Percentiles rank a stretch among this genome's conserved stretches.
phyloP scores from a whole-genome alignment of 2,113 vertebrate species.

The Phoxinus phoxinus region DNA sequence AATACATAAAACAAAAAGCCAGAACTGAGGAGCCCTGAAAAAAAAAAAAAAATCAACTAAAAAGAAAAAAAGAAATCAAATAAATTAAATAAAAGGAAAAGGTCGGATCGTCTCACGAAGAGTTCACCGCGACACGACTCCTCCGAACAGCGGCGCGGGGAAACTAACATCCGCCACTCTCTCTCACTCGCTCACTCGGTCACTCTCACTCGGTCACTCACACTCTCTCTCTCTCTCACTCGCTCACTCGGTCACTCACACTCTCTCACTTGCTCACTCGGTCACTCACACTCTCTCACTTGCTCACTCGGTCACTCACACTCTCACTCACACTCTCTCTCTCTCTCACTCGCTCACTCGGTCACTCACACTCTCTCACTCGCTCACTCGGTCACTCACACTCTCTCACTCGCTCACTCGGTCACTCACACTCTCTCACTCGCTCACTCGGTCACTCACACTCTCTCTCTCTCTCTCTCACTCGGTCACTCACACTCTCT shows the following conservation, averaged over 20 bases:
- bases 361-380: too few species aligned
- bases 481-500: too few species aligned
- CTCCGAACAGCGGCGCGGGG: slow-evolving; percentile 70
- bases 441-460: too few species aligned
- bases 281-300: too few species aligned
- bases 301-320: too few species aligned
- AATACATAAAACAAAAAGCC: slow-evolving; percentile 86
- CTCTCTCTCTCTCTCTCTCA: too few species aligned
- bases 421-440: slow-evolving; percentile 11
- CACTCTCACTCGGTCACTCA: too few species aligned
- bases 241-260: background rate
- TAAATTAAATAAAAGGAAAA: slow-evolving; percentile 60
- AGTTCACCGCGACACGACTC: slow-evolving; percentile 73
- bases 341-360: too few species aligned
- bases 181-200: background rate
- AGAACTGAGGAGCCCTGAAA: slow-evolving; percentile 82
- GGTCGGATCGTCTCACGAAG: slow-evolving; percentile 67
- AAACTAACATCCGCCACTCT: slow-evolving; percentile 46
- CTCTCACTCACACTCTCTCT: background rate
- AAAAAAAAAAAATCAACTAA: slow-evolving; percentile 59
- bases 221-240: background rate
- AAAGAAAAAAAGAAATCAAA: slow-evolving; percentile 55
- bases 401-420: background rate
- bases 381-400: too few species aligned
- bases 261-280: too few species aligned